phyloP scores from a whole-genome alignment of 2,113 vertebrate species.

The Myotis brandtii region DNA sequence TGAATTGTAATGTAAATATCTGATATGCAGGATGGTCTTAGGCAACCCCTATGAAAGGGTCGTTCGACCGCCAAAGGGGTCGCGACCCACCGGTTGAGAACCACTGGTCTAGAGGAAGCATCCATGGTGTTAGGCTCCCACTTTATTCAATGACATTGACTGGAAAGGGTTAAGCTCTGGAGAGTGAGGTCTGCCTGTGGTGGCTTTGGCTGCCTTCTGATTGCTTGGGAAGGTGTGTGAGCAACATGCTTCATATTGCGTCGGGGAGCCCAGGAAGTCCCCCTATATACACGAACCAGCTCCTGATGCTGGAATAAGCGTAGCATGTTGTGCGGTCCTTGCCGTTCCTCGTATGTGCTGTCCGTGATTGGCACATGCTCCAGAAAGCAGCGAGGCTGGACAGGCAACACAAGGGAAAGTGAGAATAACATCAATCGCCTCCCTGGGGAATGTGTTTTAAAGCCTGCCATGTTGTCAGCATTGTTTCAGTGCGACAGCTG shows the following conservation, averaged over 20 bases:
- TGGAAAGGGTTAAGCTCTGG: neutral
- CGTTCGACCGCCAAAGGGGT: too few relatives aligned
- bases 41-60: too few relatives aligned
- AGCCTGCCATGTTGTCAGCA: slow-evolving; percentile 72
- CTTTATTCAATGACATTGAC: neutral
- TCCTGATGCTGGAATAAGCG: neutral
- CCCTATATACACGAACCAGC: neutral
- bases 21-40: too few relatives aligned
- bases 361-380: neutral
- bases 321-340: neutral
- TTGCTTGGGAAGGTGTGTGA: neutral
- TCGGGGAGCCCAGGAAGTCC: neutral
- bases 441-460: slow-evolving; percentile 52
- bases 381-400: slow-evolving; percentile 1
- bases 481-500: slow-evolving; percentile 60
- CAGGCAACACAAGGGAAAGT: slow-evolving; percentile 13
- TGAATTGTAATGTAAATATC: too few relatives aligned
- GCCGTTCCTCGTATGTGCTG: neutral
- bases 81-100: too few relatives aligned
- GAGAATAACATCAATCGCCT: slow-evolving; percentile 25
- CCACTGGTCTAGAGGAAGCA: neutral
- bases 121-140: neutral
- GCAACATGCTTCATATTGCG: neutral
- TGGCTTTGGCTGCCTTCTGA: neutral
- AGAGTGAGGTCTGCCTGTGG: neutral